These are phyloP conservation scores for Scaptomyza graminum DNA, from an alignment of 1,140 invertebrate genomes.

Conservation along the genomic window DNA sequence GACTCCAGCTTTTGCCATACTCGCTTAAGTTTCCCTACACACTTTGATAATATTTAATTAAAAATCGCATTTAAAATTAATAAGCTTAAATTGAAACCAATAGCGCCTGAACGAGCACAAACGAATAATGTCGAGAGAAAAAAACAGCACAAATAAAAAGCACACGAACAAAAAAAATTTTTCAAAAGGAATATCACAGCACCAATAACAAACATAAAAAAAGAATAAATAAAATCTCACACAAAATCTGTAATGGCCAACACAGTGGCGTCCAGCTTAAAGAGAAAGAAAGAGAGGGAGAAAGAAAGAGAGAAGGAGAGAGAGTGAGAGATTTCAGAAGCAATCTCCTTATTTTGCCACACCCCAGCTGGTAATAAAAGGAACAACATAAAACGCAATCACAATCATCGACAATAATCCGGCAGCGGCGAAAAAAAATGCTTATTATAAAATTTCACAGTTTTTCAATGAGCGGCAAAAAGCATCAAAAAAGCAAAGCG, in stretches of 20 bases:
- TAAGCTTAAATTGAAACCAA: conserved; percentile 81
- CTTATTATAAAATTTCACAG: conserved; percentile 84
- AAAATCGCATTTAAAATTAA: conserved; percentile 82
- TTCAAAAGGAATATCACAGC: conserved; percentile 79
- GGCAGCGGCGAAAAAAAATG: conserved; percentile 74
- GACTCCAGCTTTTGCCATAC: neutral
- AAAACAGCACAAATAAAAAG: conserved; percentile 18
- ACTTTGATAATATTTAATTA: conserved; percentile 80
- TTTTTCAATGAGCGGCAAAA: conserved; percentile 79
- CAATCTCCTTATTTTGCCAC: conserved; percentile 12
- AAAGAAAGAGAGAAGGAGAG: conserved; percentile 15
- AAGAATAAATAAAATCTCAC: conserved; percentile 22
- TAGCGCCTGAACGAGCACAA: conserved; percentile 71
- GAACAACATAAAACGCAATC: conserved; percentile 83
- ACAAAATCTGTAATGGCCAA: conserved; percentile 22
- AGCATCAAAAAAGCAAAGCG: conserved; percentile 29
- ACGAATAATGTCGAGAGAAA: conserved; percentile 36
- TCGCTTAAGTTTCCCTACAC: conserved; percentile 21
- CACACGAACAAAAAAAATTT: conserved; percentile 65
- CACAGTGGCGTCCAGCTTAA: conserved; percentile 9
- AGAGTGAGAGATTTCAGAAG: neutral
- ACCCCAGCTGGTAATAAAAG: conserved; percentile 69
- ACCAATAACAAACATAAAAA: conserved; percentile 46
- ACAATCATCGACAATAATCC: conserved; percentile 84
- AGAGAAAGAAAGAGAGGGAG: conserved; percentile 10